These are phyloP conservation scores for Parapristionchus giblindavisi DNA, from an alignment of 2,888 invertebrate genomes.

Conservation along the genomic window DNA sequence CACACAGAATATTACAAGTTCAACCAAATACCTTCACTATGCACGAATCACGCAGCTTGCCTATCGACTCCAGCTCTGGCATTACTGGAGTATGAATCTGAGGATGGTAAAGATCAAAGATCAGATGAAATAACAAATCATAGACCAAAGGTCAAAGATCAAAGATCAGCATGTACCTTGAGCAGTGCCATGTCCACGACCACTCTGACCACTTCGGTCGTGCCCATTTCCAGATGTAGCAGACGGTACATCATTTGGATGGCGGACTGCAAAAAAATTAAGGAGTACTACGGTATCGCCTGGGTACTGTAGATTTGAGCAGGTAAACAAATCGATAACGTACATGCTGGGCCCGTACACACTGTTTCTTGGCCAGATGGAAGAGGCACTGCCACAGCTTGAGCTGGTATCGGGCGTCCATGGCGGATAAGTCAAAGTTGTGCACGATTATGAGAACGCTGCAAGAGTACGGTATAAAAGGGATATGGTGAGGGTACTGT, in stretches of 20 bases:
- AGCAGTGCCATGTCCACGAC: slow-evolving; percentile 13
- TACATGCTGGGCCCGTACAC: slow-evolving; percentile 9
- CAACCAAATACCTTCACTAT: too few relatives aligned
- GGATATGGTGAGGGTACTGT: too few relatives aligned
- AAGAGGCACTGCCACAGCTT: slow-evolving; percentile 14
- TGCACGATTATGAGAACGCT: background rate
- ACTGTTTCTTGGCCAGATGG: background rate
- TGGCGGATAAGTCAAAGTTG: background rate
- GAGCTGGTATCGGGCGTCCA: background rate
- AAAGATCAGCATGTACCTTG: slow-evolving; percentile 16
- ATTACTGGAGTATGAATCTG: slow-evolving; percentile 8
- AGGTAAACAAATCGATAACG: background rate
- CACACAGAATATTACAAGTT: too few relatives aligned
- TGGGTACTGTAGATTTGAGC: too few relatives aligned
- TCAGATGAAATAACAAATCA: too few relatives aligned
- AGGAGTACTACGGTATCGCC: background rate
- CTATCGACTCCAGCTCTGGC: background rate
- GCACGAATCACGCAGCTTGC: background rate
- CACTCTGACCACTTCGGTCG: background rate
- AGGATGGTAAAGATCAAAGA: background rate
- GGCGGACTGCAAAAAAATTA: slow-evolving; percentile 1
- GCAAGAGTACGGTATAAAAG: background rate
- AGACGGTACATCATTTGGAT: slow-evolving; percentile 21
- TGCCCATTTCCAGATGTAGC: slow-evolving; percentile 1
- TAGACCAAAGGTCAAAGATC: too few relatives aligned